Evolutionary conservation across 2,888 invertebrate species (phyloP).

Genomic region (Caenorhabditis imperialis): DNA sequence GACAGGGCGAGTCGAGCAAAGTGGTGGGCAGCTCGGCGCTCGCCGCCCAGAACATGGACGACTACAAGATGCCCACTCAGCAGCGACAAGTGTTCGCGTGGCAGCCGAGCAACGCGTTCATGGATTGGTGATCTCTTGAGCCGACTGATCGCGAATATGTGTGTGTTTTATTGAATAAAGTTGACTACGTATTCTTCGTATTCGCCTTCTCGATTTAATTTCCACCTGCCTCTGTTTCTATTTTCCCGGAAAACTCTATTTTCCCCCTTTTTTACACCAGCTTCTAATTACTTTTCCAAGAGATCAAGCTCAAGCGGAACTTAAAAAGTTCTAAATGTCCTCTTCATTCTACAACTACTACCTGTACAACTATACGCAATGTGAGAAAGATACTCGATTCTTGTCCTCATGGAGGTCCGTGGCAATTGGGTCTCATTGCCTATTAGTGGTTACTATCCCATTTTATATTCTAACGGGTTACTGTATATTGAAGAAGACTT

Average conservation of each 20-base stretch:
- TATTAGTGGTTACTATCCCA: neutral
- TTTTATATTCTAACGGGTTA: neutral
- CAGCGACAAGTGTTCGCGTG: conserved; percentile 50
- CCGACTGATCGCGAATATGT: too few species aligned
- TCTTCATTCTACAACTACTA: neutral
- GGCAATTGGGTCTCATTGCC: neutral
- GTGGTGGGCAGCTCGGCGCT: conserved; percentile 41
- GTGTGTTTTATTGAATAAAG: conserved; percentile 17
- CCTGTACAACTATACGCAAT: neutral
- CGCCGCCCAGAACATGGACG: conserved; percentile 47
- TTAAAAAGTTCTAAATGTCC: neutral
- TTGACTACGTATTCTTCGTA: neutral
- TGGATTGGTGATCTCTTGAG: conserved; percentile 29
- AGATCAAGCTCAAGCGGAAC: neutral
- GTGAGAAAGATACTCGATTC: neutral
- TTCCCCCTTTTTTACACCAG: neutral
- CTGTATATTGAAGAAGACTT: conserved; percentile 4
- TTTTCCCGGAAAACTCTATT: neutral
- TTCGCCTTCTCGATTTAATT: neutral
- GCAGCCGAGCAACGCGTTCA: conserved; percentile 43
- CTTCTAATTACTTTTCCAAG: neutral
- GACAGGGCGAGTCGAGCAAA: conserved; percentile 52
- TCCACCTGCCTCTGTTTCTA: neutral
- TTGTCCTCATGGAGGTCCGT: neutral
- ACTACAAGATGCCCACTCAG: conserved; percentile 48